Evolutionary conservation across 2,113 vertebrate genomes (phyloP).

Genomic region (Entelurus aequoreus): DNA sequence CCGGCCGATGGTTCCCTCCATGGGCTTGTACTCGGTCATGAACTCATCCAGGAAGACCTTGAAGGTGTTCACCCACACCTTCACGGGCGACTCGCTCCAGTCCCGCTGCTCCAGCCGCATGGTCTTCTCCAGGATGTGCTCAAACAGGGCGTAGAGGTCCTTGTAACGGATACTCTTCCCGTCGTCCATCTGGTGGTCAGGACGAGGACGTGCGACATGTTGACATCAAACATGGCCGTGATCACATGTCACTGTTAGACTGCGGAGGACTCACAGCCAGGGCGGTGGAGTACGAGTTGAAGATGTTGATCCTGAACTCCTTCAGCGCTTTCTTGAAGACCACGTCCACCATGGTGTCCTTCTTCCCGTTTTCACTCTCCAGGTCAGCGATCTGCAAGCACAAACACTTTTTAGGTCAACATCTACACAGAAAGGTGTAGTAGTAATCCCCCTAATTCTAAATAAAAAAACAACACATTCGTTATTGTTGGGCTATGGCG

Average conservation of each 20-base stretch:
- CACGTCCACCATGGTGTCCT: conserved; percentile 91
- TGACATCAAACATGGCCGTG: neutral
- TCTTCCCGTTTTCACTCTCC: conserved; percentile 89
- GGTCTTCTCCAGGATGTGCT: conserved; percentile 95
- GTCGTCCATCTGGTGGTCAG: conserved; percentile 81
- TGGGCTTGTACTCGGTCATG: conserved; percentile 89
- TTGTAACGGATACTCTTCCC: conserved; percentile 94
- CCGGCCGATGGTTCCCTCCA: conserved; percentile 78
- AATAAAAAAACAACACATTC: no score
- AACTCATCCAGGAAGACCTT: conserved; percentile 98
- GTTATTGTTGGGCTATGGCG: no score
- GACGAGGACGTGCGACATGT: neutral
- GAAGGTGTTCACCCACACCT: conserved; percentile 97
- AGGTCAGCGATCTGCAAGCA: conserved; percentile 82
- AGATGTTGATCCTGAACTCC: conserved; percentile 96
- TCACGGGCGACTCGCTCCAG: conserved; percentile 93
- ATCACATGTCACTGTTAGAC: neutral
- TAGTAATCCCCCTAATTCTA: no score
- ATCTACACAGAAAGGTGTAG: neutral
- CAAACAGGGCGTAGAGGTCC: conserved; percentile 90
- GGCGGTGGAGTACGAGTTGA: conserved; percentile 91
- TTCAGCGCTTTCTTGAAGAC: conserved; percentile 96
- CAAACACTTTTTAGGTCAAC: neutral
- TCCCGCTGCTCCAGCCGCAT: conserved; percentile 90
- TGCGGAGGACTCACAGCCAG: conserved; percentile 77